These are phyloP conservation scores for Acrossocheilus fasciatus DNA, from an alignment of 2,797 vertebrate genomes.

Conservation along the genomic window DNA sequence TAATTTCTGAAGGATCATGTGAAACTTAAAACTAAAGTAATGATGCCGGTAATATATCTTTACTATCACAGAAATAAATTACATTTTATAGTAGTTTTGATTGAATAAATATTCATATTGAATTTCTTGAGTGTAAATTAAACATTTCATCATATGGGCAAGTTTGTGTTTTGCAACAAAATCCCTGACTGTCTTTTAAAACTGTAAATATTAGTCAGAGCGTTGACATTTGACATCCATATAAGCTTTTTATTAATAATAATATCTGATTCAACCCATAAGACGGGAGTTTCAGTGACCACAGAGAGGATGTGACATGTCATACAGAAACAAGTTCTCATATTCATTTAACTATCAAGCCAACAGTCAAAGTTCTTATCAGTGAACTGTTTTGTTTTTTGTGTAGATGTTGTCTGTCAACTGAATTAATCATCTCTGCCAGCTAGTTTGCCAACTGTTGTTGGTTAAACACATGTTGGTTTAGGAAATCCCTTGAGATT, in stretches of 20 bases:
- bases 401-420: constrained; percentile 16
- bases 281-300: background rate
- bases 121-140: background rate
- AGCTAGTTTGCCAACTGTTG: background rate
- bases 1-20: background rate
- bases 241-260: background rate
- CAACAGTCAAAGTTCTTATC: constrained; percentile 25
- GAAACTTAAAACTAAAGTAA: background rate
- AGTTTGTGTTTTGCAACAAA: constrained; percentile 5
- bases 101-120: background rate
- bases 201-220: background rate
- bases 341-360: background rate
- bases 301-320: constrained; percentile 15
- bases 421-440: constrained; percentile 5
- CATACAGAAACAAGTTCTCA: background rate
- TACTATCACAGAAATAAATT: background rate
- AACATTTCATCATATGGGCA: background rate
- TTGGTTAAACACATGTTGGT: constrained; percentile 17
- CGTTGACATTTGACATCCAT: constrained; percentile 11
- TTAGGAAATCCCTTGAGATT: constrained; percentile 27
- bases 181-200: background rate
- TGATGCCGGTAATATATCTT: background rate
- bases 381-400: background rate
- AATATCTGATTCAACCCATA: background rate
- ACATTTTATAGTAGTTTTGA: background rate